A percentile compares a stretch with the other conserved stretches of the same genome.
Evolutionary conservation across 2,113 vertebrate genomes (phyloP).

Genomic region (Neolamprologus cancellatus): DNA sequence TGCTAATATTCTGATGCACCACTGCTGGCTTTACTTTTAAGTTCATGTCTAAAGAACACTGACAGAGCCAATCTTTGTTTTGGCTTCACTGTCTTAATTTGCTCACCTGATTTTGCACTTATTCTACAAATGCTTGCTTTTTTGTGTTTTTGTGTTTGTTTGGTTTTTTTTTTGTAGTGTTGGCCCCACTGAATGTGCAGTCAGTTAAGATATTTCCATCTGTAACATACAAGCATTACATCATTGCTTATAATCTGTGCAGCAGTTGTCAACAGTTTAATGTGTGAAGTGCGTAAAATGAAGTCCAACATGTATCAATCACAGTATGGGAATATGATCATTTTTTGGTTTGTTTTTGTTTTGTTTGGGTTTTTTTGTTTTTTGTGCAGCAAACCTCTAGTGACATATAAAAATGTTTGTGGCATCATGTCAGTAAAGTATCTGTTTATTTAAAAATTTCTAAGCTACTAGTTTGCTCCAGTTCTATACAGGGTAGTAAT

Average conservation of each 20-base stretch:
- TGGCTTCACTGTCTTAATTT: neutral
- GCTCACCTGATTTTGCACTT: neutral
- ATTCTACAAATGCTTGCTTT: neutral
- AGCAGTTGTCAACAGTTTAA: neutral
- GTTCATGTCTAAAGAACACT: neutral
- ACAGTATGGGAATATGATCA: neutral
- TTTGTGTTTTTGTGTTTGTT: neutral
- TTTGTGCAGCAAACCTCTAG: neutral
- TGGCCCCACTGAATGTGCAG: neutral
- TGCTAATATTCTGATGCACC: neutral
- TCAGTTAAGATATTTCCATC: neutral
- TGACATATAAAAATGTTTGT: neutral
- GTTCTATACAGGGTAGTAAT: slow-evolving; percentile 52
- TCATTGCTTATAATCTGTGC: neutral
- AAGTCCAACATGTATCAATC: slow-evolving; percentile 14
- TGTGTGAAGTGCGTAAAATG: neutral
- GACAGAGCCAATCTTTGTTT: neutral
- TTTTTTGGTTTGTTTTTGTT: neutral
- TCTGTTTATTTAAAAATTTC: slow-evolving; percentile 1
- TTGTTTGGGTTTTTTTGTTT: neutral
- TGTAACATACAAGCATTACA: neutral
- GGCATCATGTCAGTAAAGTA: neutral
- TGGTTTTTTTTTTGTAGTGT: neutral
- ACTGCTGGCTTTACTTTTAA: neutral
- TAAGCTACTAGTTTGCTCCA: slow-evolving; percentile 9